phyloP scores from a whole-genome alignment of 2,888 invertebrate species.

The Agrochola lychnidis region DNA sequence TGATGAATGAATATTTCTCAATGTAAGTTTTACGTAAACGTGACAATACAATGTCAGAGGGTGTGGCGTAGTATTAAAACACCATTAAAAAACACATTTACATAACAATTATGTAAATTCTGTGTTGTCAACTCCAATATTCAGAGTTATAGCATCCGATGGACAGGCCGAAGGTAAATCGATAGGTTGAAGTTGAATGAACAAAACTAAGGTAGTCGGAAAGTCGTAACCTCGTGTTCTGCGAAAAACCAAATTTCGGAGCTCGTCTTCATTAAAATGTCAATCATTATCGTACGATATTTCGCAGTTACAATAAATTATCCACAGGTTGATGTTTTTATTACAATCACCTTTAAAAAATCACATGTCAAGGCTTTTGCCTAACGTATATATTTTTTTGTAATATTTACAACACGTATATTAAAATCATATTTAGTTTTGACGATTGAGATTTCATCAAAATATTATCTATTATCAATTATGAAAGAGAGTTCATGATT shows the following conservation, averaged over 20 bases:
- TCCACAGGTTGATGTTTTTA: slow-evolving; percentile 46
- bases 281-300: slow-evolving; percentile 46
- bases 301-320: slow-evolving; percentile 62
- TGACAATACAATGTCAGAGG: slow-evolving; percentile 22
- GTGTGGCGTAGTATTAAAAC: slow-evolving; percentile 30
- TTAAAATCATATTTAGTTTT: slow-evolving; percentile 25
- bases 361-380: slow-evolving; percentile 60
- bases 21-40: slow-evolving; percentile 10
- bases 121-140: slow-evolving; percentile 32
- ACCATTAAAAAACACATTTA: slow-evolving; percentile 23
- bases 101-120: slow-evolving; percentile 50
- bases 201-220: background rate
- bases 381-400: slow-evolving; percentile 29
- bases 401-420: slow-evolving; percentile 25
- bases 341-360: slow-evolving; percentile 50
- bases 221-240: slow-evolving; percentile 18
- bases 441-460: slow-evolving; percentile 43
- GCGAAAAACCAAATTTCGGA: slow-evolving; percentile 35
- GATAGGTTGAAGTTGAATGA: slow-evolving; percentile 26
- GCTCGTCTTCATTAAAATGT: slow-evolving; percentile 30
- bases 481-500: slow-evolving; percentile 38
- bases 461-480: background rate
- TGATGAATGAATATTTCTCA: slow-evolving; percentile 35
- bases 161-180: background rate
- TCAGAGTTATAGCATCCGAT: slow-evolving; percentile 19